Evolutionary conservation across 1,140 invertebrate genomes (phyloP), one percentile per base, ranked within the genome.

Genomic region (Drosophila littoralis): DNA sequence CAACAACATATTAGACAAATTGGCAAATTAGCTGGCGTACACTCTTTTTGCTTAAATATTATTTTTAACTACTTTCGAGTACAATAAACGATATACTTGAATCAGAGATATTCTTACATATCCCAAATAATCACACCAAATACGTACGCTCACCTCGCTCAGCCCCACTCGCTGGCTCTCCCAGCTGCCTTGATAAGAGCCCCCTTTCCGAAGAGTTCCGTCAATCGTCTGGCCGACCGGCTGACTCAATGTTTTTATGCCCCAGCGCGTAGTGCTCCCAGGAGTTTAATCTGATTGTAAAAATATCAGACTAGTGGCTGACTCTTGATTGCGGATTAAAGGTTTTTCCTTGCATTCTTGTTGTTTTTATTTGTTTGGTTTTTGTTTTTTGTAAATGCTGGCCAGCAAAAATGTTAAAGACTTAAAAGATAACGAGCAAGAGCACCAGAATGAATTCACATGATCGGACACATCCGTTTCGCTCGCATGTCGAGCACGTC

Each of bases 1-100:
- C 83, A 88, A 82, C 66, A 68, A 67, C 72, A 88, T 66, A 86
- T 86, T 88, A 86, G 79, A 86, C 83, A 86, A 86, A 86, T 86
- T 88, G 82, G 72, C 77, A 86, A 82, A 86, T 88, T 77, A 82
- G 79, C 83, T 88, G 79, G 43, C 32, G 65, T 55, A 74, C 50
- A 74, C 50, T 67, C 45, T 55, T 38, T 54, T 38, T 32, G 12
- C 33, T 36, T 52, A 9, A 3, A 17, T 35, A 7, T 13, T 54
- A 12, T 9, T 28, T 13, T 15, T 6, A 13, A 13, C 22, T 5
- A 32, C 10, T n/a, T 48, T 10, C 46, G 60, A 54, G 45, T 54
- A 36, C 52, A 59, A 22, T 45, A 54, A 63, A 43, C 46, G 63
- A 57, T 57, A 55, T 71, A 71, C 42, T 46, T 43, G 51, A 22